Evolutionary conservation across 2,113 vertebrate species (phyloP).

Genomic region (Cynocephalus volans): DNA sequence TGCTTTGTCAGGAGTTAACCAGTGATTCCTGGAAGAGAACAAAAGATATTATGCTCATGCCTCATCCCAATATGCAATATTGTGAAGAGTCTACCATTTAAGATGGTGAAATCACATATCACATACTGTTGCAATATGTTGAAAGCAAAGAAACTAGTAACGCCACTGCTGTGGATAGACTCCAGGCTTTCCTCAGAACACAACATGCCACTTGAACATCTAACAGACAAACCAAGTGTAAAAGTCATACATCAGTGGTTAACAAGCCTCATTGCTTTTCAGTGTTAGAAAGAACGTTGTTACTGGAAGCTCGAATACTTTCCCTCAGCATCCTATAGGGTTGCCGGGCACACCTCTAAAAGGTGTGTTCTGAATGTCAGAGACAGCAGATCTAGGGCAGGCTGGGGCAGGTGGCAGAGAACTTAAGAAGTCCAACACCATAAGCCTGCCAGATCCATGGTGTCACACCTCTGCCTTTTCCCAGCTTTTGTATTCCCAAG

Average conservation of each 20-base stretch:
- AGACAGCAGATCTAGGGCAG: not conserved
- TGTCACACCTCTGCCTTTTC: not conserved
- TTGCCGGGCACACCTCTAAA: not conserved
- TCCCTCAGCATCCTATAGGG: not conserved
- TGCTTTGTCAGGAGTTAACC: not conserved
- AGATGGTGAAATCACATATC: not conserved
- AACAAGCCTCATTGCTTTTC: slow-evolving; percentile 32
- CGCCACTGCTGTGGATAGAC: not conserved
- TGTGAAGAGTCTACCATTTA: slow-evolving; percentile 3
- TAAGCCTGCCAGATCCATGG: not conserved
- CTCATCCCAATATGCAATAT: not conserved
- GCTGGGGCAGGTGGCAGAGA: not conserved
- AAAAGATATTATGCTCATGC: not conserved
- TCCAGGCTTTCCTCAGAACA: not conserved
- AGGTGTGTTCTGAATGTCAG: slow-evolving; percentile 31
- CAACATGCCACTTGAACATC: slow-evolving; percentile 17
- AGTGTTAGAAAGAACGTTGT: slow-evolving; percentile 43
- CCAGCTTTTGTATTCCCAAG: not conserved
- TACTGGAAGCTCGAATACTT: not conserved
- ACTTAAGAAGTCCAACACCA: not conserved
- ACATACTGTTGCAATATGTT: not conserved
- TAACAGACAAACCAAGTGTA: slow-evolving; percentile 47
- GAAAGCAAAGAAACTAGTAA: not conserved
- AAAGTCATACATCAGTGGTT: slow-evolving; percentile 42
- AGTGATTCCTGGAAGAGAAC: not conserved